These are phyloP conservation scores for Palythoa heliodiscus DNA, from an alignment of 92 coral and sea anemone genomes.

Conservation along the genomic window DNA sequence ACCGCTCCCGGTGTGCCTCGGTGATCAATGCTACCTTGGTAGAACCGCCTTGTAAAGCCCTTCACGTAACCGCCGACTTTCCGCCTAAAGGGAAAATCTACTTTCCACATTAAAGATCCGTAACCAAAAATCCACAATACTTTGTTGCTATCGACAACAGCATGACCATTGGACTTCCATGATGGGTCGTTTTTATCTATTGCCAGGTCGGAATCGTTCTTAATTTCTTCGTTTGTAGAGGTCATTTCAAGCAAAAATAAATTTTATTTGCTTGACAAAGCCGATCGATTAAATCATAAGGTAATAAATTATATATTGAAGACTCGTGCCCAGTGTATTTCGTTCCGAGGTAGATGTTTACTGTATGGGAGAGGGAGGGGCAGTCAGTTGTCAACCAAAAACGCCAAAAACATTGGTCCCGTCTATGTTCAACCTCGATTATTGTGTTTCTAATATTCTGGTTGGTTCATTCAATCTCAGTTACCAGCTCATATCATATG, in stretches of 20 bases:
- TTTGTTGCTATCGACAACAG: constrained; percentile 8
- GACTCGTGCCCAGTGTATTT: neutral
- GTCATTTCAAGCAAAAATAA: neutral
- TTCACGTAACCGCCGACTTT: constrained; percentile 70
- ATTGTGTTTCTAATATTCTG: too few species aligned
- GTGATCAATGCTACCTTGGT: constrained; percentile 86
- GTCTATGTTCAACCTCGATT: too few species aligned
- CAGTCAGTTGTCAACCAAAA: neutral
- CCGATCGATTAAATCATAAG: neutral
- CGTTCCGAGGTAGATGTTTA: neutral
- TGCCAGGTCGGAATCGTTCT: neutral
- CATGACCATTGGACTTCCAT: constrained; percentile 49
- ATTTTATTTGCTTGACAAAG: neutral
- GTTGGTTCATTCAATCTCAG: too few species aligned
- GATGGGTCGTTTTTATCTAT: neutral
- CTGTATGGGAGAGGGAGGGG: neutral
- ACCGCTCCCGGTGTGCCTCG: constrained; percentile 80
- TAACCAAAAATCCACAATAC: constrained; percentile 85
- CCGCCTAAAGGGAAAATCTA: constrained; percentile 63
- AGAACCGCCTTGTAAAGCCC: constrained; percentile 72
- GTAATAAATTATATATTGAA: neutral
- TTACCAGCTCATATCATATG: too few species aligned
- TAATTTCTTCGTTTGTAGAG: neutral
- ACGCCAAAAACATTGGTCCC: neutral
- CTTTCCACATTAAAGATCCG: constrained; percentile 82